Percentiles rank a stretch among this genome's conserved stretches.
These are phyloP conservation scores for Holacanthus passer DNA, from an alignment of 2,113 vertebrate species.

Conservation along the genomic window DNA sequence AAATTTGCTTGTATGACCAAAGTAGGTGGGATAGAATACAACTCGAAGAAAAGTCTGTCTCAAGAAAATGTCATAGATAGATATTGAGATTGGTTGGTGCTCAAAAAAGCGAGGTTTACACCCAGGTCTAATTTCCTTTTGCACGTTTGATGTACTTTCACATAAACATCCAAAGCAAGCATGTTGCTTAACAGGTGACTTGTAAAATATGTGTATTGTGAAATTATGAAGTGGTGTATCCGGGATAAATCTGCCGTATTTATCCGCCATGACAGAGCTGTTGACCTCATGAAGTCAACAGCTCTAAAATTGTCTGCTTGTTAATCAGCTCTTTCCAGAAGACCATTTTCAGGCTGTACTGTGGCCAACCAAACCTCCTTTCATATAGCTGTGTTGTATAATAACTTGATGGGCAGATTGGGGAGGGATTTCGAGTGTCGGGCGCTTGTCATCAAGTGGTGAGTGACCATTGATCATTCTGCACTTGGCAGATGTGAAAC, in stretches of 20 bases:
- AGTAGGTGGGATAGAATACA: neutral
- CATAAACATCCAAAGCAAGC: neutral
- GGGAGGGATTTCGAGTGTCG: slow-evolving; percentile 49
- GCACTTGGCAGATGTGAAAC: slow-evolving; percentile 44
- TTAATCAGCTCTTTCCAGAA: slow-evolving; percentile 56
- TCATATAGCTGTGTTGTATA: slow-evolving; percentile 47
- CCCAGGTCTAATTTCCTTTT: neutral
- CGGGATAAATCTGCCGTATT: slow-evolving; percentile 24
- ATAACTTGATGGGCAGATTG: slow-evolving; percentile 45
- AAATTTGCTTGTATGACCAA: neutral
- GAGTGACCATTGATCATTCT: slow-evolving; percentile 48
- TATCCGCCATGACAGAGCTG: slow-evolving; percentile 22
- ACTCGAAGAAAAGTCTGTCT: neutral
- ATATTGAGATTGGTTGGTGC: neutral
- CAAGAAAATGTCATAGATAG: neutral
- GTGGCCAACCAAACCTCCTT: slow-evolving; percentile 37
- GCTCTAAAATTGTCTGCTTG: slow-evolving; percentile 54
- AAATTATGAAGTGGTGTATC: slow-evolving; percentile 29
- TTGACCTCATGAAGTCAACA: slow-evolving; percentile 61
- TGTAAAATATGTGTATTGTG: slow-evolving; percentile 23
- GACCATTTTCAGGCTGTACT: slow-evolving; percentile 41
- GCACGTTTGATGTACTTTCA: neutral
- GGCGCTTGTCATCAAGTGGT: slow-evolving; percentile 60
- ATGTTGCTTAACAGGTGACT: neutral
- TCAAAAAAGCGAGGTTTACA: neutral